Evolutionary conservation across 1,140 invertebrate genomes (phyloP), one percentile per base, ranked within the genome.

Genomic region (Caenorhabditis remanei): DNA sequence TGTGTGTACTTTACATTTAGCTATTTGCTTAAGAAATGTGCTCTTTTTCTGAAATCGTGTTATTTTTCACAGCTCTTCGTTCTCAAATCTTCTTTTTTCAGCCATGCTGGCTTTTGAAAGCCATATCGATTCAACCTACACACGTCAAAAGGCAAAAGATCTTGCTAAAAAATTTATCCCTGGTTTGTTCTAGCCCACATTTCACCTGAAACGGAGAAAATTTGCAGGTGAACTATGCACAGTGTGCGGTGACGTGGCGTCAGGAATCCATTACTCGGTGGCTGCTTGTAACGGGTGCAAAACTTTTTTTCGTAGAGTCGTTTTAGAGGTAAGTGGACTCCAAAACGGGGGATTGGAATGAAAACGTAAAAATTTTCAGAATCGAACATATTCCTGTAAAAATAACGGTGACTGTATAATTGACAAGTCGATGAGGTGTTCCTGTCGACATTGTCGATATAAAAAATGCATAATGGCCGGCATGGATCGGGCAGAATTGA

Each of bases 341-440:
- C 4, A 21, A 7, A 46, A 32, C 61, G 2, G 0, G 16, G 53
- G 11, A 32, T 65, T 55, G 5, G 85, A 9, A 48, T 11, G 32
- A 84, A 32, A 32, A 32, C 0, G 32, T 32, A 8, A 11, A 14
- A 8, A 16, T 50, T 89, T 89, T 24, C 65, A 89, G 90, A 92
- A 92, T 87, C 89, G 91, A 43, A 92, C 91, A 13, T 92, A 92
- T 86, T 92, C 91, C 5, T 92, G 91, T 87, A 92, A 92, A 86
- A 41, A 88, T 13, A 89, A 92, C 87, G 91, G 91, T 11, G 88
- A 92, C 58, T 92, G 91, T 85, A 88, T 87, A 9, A 92, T 92
- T 40, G 90, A 92, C 84, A 92, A 90, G 56, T 82, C 88, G 21
- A 88, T 86, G 87, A 67, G 91, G 48, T 92, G 91, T 56, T 86